phyloP scores from a whole-genome alignment of 2,797 vertebrate genomes.

The Rallus crepitans region DNA sequence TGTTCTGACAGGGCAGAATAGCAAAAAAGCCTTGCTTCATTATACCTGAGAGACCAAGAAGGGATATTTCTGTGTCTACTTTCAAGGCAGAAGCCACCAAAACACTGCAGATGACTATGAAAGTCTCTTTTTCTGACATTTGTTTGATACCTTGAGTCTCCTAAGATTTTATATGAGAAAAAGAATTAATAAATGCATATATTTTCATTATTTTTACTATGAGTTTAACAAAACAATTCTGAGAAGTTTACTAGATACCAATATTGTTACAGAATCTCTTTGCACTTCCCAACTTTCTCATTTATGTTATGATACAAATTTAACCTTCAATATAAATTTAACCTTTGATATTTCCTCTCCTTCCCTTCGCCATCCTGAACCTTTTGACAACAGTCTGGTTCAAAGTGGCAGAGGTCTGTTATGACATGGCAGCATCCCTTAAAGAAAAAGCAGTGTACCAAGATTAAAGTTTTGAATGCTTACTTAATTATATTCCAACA shows the following conservation, averaged over 20 bases:
- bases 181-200: background rate
- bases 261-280: background rate
- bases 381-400: background rate
- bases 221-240: background rate
- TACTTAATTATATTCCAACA: background rate
- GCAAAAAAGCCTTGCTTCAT: background rate
- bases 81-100: background rate
- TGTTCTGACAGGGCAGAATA: background rate
- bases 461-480: background rate
- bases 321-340: background rate
- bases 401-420: background rate
- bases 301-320: background rate
- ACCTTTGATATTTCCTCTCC: background rate
- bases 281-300: background rate
- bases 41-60: background rate
- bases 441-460: background rate
- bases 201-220: background rate
- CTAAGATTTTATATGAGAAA: background rate
- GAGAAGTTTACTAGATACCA: background rate
- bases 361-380: background rate
- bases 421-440: background rate
- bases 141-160: background rate
- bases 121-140: background rate
- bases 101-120: background rate
- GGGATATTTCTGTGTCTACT: background rate